Conservation (phyloP, 2,888 invertebrate genomes). For the Dolichomitus sp. region DNA sequence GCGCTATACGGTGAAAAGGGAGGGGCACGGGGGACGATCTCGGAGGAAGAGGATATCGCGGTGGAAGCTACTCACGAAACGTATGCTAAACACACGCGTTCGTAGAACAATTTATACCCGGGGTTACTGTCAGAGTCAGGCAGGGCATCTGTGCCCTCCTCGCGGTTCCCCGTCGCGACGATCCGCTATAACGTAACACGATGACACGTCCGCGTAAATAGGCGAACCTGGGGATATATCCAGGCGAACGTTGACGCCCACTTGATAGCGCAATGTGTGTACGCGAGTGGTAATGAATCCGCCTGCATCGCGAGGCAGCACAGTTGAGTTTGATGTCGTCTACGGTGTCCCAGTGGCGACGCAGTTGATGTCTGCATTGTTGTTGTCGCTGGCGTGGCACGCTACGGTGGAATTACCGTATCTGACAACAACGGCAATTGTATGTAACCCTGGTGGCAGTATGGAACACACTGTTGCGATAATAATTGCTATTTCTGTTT, state of each 20-base stretch:
- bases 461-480: neutral
- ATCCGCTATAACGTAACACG: slow-evolving; percentile 44
- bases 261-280: slow-evolving; percentile 30
- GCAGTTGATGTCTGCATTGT: slow-evolving; percentile 24
- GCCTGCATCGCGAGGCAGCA: slow-evolving; percentile 16
- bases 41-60: slow-evolving; percentile 63
- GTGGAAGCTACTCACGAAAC: slow-evolving; percentile 42
- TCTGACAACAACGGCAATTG: slow-evolving; percentile 16
- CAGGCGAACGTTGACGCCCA: slow-evolving; percentile 45
- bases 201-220: slow-evolving; percentile 50
- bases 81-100: slow-evolving; percentile 51
- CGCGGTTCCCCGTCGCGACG: slow-evolving; percentile 5
- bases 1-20: neutral
- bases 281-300: slow-evolving; percentile 52
- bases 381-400: slow-evolving; percentile 25
- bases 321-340: slow-evolving; percentile 1
- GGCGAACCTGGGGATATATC: slow-evolving; percentile 40
- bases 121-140: slow-evolving; percentile 34
- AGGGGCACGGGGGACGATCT: slow-evolving; percentile 10
- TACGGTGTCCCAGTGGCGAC: slow-evolving; percentile 17
- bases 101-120: slow-evolving; percentile 55
- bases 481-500: slow-evolving; percentile 6
- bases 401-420: slow-evolving; percentile 12
- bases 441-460: neutral
- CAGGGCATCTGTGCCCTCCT: slow-evolving; percentile 40